Evolutionary conservation across 2,113 vertebrate genomes (phyloP), one percentile per base, ranked within the genome.

Genomic region (Halichoerus grypus): DNA sequence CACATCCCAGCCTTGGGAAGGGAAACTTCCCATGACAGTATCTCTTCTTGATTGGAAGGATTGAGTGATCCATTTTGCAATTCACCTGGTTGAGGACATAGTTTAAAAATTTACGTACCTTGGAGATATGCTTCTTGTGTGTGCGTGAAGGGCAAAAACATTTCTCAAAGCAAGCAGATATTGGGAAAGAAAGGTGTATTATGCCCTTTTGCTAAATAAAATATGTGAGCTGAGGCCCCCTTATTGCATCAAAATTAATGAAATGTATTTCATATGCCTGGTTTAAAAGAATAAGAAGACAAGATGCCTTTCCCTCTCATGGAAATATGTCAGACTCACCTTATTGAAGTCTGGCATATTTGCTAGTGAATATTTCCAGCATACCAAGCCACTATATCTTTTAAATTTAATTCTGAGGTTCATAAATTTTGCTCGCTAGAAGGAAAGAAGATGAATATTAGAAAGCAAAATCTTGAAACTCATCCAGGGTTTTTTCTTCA

Each of bases 371-470:
- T 39, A 87, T 57, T 96, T 80, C 57, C 31, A 86, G 67, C 42
- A 91, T 55, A 49, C 36, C 19, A 80, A 89, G n/a, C 63, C 31
- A 72, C 28, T 90, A 24, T 59, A 88, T 65, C 16, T 11, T 87
- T 88, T 97, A 18, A 49, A 51, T 88, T 91, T 82, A 65, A 86
- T 90, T 71, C 80, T 81, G 31, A 57, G 46, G n/a, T 76, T 94
- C 67, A 95, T 90, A 67, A 59, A 49, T 92, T 95, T 95, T 88
- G 55, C 57, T 96, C 67, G 33, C 88, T 91, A 15, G 21, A 86
- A 92, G 76, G 33, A 81, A 95, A 92, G 42, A 83, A 91, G 33
- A 85, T 82, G 24, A n/a, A 85, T 87, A 74, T 84, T 89, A 97
- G 61, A 95, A 92, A 95, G 57, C 7, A 94, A 94, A 95, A n/a